phyloP scores from a whole-genome alignment of 1,140 invertebrate genomes.

The Heliconius eleuchia region DNA sequence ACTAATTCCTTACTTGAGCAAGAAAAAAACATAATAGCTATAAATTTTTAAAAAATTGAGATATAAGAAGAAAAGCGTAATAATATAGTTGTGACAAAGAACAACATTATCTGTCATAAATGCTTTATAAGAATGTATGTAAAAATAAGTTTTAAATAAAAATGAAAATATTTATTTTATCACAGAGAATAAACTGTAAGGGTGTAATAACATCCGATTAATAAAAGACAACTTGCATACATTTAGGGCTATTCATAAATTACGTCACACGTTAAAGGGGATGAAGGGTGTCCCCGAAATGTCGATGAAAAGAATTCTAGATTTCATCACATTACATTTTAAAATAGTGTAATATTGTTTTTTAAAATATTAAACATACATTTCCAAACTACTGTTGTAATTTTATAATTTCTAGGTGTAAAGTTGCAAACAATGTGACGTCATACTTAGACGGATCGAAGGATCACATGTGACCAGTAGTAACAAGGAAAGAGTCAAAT shows the following conservation, averaged over 20 bases:
- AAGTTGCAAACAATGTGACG: too few relatives aligned
- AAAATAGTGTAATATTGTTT: too few relatives aligned
- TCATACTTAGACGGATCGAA: too few relatives aligned
- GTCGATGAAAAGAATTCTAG: too few relatives aligned
- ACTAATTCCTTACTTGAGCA: slow-evolving; percentile 54
- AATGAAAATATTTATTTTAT: slow-evolving; percentile 45
- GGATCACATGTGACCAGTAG: too few relatives aligned
- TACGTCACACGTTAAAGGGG: too few relatives aligned
- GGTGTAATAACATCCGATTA: slow-evolving; percentile 25
- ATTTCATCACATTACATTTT: too few relatives aligned
- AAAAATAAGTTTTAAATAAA: slow-evolving; percentile 17
- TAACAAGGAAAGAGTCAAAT: too few relatives aligned
- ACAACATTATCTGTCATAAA: slow-evolving; percentile 29
- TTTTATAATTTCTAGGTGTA: not conserved
- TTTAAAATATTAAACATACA: too few relatives aligned
- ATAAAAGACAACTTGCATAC: slow-evolving; percentile 33
- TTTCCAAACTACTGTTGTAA: too few relatives aligned
- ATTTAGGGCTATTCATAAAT: not conserved
- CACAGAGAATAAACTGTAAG: slow-evolving; percentile 61
- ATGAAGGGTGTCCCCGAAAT: too few relatives aligned
- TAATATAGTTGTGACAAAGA: slow-evolving; percentile 9
- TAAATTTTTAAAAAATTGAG: slow-evolving; percentile 2
- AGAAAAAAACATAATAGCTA: slow-evolving; percentile 31
- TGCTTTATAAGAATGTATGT: slow-evolving; percentile 37
- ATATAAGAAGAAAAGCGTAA: not conserved